phyloP scores from a whole-genome alignment of 1,140 invertebrate species.

The Rhizoglyphus robini region DNA sequence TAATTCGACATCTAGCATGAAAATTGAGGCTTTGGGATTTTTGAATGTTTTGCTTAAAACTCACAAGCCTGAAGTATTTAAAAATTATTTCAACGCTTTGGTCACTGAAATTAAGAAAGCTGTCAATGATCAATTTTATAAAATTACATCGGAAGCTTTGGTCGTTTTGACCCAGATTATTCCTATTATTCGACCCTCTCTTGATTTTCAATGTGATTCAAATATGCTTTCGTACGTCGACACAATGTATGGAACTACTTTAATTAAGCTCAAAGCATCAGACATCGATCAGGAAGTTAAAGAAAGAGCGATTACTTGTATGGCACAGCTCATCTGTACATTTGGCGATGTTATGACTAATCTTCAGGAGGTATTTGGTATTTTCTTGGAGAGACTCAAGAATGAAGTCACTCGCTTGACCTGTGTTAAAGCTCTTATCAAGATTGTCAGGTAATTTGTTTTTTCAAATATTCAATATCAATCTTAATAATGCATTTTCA shows the following conservation, averaged over 20 bases:
- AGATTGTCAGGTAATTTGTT: slow-evolving; percentile 54
- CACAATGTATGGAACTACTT: slow-evolving; percentile 68
- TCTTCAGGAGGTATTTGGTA: slow-evolving; percentile 67
- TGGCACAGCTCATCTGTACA: slow-evolving; percentile 85
- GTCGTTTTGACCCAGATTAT: slow-evolving; percentile 84
- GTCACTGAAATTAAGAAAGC: slow-evolving; percentile 71
- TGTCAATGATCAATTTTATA: slow-evolving; percentile 91
- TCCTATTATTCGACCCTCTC: slow-evolving; percentile 77
- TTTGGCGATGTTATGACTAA: slow-evolving; percentile 71
- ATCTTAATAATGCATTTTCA: background rate
- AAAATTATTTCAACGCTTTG: slow-evolving; percentile 62
- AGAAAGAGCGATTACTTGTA: slow-evolving; percentile 88
- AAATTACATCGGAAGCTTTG: slow-evolving; percentile 89
- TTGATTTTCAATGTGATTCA: slow-evolving; percentile 44
- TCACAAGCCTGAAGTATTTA: slow-evolving; percentile 63
- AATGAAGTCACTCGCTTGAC: slow-evolving; percentile 95
- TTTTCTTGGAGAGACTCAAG: slow-evolving; percentile 80
- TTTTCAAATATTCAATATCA: background rate
- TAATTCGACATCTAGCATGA: slow-evolving; percentile 92
- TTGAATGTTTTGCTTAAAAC: slow-evolving; percentile 69
- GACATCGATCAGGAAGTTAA: slow-evolving; percentile 98
- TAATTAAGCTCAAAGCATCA: slow-evolving; percentile 72
- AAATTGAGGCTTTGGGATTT: slow-evolving; percentile 91
- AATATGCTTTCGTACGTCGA: slow-evolving; percentile 63
- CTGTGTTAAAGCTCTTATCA: slow-evolving; percentile 85